Evolutionary conservation across 2,113 vertebrate species (phyloP), one percentile per base, ranked within the genome.

Genomic region (Sinosuthora webbiana): DNA sequence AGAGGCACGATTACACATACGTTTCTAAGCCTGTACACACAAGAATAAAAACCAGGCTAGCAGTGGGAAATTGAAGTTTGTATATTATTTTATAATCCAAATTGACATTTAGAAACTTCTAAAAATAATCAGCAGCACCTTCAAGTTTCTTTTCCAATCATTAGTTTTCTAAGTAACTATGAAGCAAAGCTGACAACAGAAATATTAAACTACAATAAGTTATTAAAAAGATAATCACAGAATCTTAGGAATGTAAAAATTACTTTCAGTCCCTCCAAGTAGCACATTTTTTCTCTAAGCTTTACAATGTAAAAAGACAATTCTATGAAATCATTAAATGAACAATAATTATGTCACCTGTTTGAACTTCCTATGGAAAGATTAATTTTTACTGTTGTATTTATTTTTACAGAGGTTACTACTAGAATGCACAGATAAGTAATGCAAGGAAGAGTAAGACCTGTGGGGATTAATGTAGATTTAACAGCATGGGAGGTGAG

Each of bases 11-110:
- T 83, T 91, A 84, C 85, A 68, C 65, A 75, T 47, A 41, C 39
- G 56, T 93, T 96, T 93, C 87, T 77, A 74, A 94, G 85, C 73
- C 68, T 75, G 42, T 42, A 75, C 68, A 75, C 68, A 68, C 59
- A 80, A 44, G 41, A 90, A 68, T 19, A 42, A 91, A 91, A 94
- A 81, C 67, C 47, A 77, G 67, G 70, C 75, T 63, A 70, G 49
- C 59, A 49, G 35, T 8, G 2, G 39, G 82, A 95, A 94, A 83
- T 5, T 22, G 10, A 93, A 63, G 27, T 55, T 47, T 15, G 28
- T 41, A 0, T 39, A 11, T 41, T 23, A 41, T 25, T 47, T 64
- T 63, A 42, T 53, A 30, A 30, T 83, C 30, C 33, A 12, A 77
- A 92, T 6, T 50, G 63, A 64, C 44, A 56, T 71, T 90, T 63